Conservation (phyloP, 2,888 invertebrate genomes). For the Trissolcus brochymenae region DNA sequence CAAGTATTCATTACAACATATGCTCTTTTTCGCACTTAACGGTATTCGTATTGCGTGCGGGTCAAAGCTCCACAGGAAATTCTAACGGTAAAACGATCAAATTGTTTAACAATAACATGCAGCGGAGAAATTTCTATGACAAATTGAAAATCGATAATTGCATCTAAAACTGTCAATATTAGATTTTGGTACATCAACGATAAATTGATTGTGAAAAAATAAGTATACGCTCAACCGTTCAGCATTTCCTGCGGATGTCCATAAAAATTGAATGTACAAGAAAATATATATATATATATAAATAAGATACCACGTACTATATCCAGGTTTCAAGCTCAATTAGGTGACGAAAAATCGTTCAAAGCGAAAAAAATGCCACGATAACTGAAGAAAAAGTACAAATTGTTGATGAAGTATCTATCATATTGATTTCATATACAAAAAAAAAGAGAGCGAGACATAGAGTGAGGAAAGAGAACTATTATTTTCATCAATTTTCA, state of each 20-base stretch:
- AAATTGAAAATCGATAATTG: background rate
- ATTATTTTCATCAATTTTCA: slow-evolving; percentile 53
- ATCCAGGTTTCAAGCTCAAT: slow-evolving; percentile 73
- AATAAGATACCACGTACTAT: slow-evolving; percentile 69
- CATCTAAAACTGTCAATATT: background rate
- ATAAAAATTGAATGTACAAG: slow-evolving; percentile 65
- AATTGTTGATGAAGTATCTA: slow-evolving; percentile 69
- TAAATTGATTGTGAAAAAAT: background rate
- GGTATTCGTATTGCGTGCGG: slow-evolving; percentile 1
- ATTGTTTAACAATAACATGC: background rate
- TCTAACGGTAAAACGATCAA: slow-evolving; percentile 18
- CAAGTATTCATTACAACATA: slow-evolving; percentile 23
- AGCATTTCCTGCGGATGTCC: slow-evolving; percentile 51
- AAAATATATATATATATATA: slow-evolving; percentile 56
- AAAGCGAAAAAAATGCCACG: slow-evolving; percentile 71
- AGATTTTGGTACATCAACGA: background rate
- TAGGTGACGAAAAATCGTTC: slow-evolving; percentile 61
- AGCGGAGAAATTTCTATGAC: background rate
- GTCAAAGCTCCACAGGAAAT: slow-evolving; percentile 10
- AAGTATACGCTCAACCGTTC: slow-evolving; percentile 28
- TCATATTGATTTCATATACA: slow-evolving; percentile 70
- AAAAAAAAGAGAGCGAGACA: slow-evolving; percentile 49
- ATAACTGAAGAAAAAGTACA: slow-evolving; percentile 75
- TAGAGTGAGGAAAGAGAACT: slow-evolving; percentile 24
- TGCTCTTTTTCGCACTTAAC: slow-evolving; percentile 4